A percentile compares a stretch with the other conserved stretches of the same genome.
Conservation (phyloP, 2,888 invertebrate genomes). For the Cheilosia grossa region DNA sequence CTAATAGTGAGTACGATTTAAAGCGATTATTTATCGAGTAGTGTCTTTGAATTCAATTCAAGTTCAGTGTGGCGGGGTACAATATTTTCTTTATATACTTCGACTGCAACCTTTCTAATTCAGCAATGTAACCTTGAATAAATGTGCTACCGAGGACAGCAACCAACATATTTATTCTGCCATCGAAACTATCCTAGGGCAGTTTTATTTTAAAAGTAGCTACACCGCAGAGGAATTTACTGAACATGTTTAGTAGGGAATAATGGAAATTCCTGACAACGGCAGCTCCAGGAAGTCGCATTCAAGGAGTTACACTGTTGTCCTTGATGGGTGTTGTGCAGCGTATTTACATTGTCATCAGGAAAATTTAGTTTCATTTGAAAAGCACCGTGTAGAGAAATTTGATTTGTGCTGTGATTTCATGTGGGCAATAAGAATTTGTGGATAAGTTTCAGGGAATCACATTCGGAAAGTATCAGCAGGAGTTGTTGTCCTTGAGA, state of each 20-base stretch:
- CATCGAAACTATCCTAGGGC: neutral
- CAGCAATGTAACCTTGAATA: constrained; percentile 48
- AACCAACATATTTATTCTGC: constrained; percentile 21
- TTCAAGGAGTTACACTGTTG: too few relatives aligned
- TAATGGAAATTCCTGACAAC: neutral
- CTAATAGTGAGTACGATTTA: constrained; percentile 55
- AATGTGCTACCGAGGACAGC: constrained; percentile 49
- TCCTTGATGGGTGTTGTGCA: too few relatives aligned
- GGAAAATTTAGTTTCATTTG: too few relatives aligned
- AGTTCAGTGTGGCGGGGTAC: neutral
- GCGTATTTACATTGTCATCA: too few relatives aligned
- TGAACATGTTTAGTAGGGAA: neutral
- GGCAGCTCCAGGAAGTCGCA: too few relatives aligned
- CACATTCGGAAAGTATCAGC: too few relatives aligned
- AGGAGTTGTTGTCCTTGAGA: too few relatives aligned
- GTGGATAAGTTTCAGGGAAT: too few relatives aligned
- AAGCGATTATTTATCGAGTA: neutral
- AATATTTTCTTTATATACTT: constrained; percentile 6
- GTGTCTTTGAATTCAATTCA: neutral
- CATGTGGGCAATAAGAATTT: too few relatives aligned
- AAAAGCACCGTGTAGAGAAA: too few relatives aligned
- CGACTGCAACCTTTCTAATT: constrained; percentile 35
- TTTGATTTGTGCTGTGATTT: too few relatives aligned
- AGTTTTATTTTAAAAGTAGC: constrained; percentile 19
- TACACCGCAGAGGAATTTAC: neutral